phyloP scores from a whole-genome alignment of 2,888 invertebrate genomes.

The Chrysolina oricalcia region DNA sequence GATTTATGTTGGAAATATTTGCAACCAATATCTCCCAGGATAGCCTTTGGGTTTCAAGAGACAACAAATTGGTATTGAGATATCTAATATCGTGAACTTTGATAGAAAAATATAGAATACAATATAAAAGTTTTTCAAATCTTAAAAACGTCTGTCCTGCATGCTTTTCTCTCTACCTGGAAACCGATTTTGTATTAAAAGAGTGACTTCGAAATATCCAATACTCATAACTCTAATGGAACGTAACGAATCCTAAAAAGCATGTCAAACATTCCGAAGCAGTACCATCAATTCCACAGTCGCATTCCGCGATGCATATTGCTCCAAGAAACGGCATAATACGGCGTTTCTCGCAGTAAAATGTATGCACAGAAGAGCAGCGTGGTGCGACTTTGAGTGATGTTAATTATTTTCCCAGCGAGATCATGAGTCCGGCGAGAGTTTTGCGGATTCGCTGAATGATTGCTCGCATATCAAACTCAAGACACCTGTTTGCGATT shows the following conservation, averaged over 20 bases:
- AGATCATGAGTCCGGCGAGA: conserved; percentile 62
- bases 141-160: no score
- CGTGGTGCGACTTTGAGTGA: conserved; percentile 66
- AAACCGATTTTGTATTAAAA: no score
- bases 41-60: no score
- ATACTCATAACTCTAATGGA: no score
- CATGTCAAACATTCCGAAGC: conserved; percentile 35
- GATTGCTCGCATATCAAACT: conserved; percentile 57
- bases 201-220: no score
- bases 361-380: conserved; percentile 63
- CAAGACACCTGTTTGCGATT: conserved; percentile 53
- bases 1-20: no score
- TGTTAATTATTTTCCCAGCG: conserved; percentile 67
- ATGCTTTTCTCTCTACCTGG: no score
- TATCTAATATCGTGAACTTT: no score
- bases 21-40: no score
- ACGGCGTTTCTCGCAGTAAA: conserved; percentile 57
- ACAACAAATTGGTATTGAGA: no score
- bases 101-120: no score
- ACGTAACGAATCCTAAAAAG: conserved; percentile 2
- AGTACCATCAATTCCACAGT: conserved; percentile 42
- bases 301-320: conserved; percentile 60
- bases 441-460: conserved; percentile 60
- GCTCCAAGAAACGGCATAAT: conserved; percentile 63
- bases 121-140: no score